Evolutionary conservation across 2,888 invertebrate species (phyloP).

Genomic region (Mesoligia furuncula): DNA sequence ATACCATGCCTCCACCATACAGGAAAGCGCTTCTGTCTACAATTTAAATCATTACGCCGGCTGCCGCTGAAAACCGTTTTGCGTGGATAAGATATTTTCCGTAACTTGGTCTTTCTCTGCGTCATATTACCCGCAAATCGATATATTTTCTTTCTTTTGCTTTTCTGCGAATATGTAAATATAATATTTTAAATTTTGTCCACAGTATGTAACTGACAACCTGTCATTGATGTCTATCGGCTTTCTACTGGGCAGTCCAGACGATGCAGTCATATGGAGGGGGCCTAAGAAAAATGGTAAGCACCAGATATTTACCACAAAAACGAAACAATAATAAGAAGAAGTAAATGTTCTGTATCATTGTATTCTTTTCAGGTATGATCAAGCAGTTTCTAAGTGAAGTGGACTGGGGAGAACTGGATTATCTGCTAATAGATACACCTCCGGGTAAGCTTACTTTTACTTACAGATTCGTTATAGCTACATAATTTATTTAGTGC

Average conservation of each 20-base stretch:
- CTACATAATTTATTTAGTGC: too few relatives aligned
- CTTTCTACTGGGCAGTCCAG: conserved; percentile 95
- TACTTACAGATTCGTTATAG: too few relatives aligned
- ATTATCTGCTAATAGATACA: conserved; percentile 97
- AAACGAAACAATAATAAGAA: neutral
- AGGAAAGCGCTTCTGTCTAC: neutral
- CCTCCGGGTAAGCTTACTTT: conserved; percentile 93
- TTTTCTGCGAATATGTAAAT: neutral
- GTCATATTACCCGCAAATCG: too few relatives aligned
- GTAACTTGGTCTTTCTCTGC: too few relatives aligned
- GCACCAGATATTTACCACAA: neutral
- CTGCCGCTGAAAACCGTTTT: too few relatives aligned
- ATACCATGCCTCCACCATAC: neutral
- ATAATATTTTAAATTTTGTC: conserved; percentile 60
- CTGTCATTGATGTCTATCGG: conserved; percentile 99
- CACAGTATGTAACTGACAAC: conserved; percentile 97
- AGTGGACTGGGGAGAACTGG: conserved; percentile 98
- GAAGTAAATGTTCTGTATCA: neutral
- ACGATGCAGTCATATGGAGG: conserved; percentile 99
- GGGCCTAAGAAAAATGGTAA: conserved; percentile 99
- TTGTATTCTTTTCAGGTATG: conserved; percentile 91
- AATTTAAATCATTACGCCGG: neutral
- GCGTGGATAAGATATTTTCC: too few relatives aligned
- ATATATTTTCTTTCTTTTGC: too few relatives aligned
- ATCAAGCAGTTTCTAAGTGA: conserved; percentile 98